phyloP scores from a whole-genome alignment of 2,113 vertebrate species.

The Sinocyclocheilus anophthalmus region DNA sequence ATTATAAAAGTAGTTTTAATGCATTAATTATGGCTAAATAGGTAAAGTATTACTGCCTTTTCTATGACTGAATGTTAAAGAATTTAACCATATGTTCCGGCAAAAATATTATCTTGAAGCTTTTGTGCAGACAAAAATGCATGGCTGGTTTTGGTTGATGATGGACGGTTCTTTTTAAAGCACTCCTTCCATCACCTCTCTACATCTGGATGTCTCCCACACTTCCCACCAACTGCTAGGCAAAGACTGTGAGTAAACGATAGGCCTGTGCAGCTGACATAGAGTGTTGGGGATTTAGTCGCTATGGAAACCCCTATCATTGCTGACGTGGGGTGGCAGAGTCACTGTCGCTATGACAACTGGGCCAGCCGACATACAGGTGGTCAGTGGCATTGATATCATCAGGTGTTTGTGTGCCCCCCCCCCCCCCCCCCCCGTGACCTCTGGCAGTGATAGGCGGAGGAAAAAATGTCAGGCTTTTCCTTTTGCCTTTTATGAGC shows the following conservation, averaged over 20 bases:
- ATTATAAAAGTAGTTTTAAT: too few relatives aligned
- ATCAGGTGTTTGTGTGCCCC: conserved; percentile 48
- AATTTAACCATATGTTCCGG: background rate
- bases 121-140: background rate
- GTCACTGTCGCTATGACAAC: conserved; percentile 50
- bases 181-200: conserved; percentile 8
- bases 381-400: conserved; percentile 40
- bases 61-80: background rate
- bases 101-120: background rate
- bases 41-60: too few relatives aligned
- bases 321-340: conserved; percentile 44
- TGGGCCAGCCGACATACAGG: conserved; percentile 54
- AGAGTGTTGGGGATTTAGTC: conserved; percentile 15
- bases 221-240: conserved; percentile 24
- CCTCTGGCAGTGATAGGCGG: conserved; percentile 21
- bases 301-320: conserved; percentile 49
- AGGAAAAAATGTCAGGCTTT: conserved; percentile 5
- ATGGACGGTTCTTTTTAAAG: background rate
- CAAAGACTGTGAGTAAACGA: background rate
- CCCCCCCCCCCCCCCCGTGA: background rate
- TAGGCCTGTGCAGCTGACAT: conserved; percentile 29
- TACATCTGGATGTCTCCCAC: conserved; percentile 19
- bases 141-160: background rate
- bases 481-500: conserved; percentile 1
- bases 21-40: too few relatives aligned